Conservation (phyloP, 2,888 invertebrate genomes). For the Melieria crassipennis region DNA sequence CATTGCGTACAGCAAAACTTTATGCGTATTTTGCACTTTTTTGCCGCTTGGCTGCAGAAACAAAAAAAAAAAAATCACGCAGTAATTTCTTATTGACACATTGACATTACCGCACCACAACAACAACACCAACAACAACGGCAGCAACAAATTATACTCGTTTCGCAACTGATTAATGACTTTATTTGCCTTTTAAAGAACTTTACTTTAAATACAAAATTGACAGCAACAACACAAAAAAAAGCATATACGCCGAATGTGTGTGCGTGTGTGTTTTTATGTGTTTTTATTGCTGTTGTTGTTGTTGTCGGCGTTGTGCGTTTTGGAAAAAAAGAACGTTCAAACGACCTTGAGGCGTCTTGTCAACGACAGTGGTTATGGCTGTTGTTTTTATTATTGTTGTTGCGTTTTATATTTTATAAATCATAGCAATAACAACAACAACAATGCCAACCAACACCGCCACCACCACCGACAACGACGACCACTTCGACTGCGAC, state of each 20-base stretch:
- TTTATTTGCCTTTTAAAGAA: neutral
- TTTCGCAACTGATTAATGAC: slow-evolving; percentile 4
- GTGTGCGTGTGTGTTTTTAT: neutral
- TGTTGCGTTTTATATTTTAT: neutral
- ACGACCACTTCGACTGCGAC: neutral
- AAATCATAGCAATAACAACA: neutral
- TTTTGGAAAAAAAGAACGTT: neutral
- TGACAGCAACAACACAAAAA: neutral
- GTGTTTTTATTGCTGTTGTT: too few relatives aligned
- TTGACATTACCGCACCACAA: neutral
- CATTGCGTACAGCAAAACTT: too few relatives aligned
- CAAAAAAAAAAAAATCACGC: neutral
- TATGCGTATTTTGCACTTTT: neutral
- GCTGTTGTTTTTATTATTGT: too few relatives aligned
- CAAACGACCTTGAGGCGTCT: slow-evolving; percentile 6
- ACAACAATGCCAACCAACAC: neutral
- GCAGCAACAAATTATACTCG: neutral
- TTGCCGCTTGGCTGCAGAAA: neutral
- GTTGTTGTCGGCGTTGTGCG: neutral
- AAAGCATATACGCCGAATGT: neutral
- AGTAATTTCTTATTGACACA: neutral
- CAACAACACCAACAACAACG: neutral
- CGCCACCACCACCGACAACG: neutral
- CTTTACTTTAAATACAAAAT: neutral
- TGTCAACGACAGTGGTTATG: neutral